phyloP scores from a whole-genome alignment of 2,797 vertebrate genomes.

The Atherinosoma microstoma region DNA sequence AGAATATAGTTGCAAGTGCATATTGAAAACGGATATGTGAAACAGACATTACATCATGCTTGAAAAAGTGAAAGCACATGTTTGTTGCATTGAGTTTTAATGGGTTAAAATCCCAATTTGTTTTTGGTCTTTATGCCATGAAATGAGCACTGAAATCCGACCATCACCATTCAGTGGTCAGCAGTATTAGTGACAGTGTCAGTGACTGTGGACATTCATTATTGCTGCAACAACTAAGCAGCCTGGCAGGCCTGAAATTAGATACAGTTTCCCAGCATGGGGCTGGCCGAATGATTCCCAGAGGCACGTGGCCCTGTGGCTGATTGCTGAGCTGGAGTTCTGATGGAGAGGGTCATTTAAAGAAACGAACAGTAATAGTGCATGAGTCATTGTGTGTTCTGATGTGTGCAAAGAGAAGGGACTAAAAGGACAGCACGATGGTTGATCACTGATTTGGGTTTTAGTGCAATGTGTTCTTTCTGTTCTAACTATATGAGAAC shows the following conservation, averaged over 20 bases:
- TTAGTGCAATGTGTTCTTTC: slow-evolving; percentile 27
- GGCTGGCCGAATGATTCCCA: slow-evolving; percentile 38
- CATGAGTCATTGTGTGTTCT: slow-evolving; percentile 48
- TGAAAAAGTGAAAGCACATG: not conserved
- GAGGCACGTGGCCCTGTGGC: slow-evolving; percentile 43
- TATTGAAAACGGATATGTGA: not conserved
- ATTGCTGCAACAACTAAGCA: slow-evolving; percentile 7
- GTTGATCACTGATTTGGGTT: slow-evolving; percentile 31
- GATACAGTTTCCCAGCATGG: slow-evolving; percentile 45
- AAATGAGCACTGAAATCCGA: slow-evolving; percentile 12
- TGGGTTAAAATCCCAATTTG: slow-evolving; percentile 32
- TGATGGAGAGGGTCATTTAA: slow-evolving; percentile 78
- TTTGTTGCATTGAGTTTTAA: not conserved
- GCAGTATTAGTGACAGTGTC: slow-evolving; percentile 8
- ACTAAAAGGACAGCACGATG: slow-evolving; percentile 28
- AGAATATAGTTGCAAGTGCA: not conserved
- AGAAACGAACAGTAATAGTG: slow-evolving; percentile 73
- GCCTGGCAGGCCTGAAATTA: slow-evolving; percentile 41
- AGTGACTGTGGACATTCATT: slow-evolving; percentile 16
- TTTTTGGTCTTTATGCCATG: slow-evolving; percentile 36
- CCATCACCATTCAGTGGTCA: slow-evolving; percentile 44
- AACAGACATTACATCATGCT: not conserved
- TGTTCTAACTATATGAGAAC: slow-evolving; percentile 7
- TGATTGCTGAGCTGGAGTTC: slow-evolving; percentile 63
- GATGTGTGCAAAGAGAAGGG: slow-evolving; percentile 19